Evolutionary conservation across 2,797 vertebrate genomes (phyloP), one percentile per base, ranked within the genome.

Genomic region (Xiphophorus birchmanni): DNA sequence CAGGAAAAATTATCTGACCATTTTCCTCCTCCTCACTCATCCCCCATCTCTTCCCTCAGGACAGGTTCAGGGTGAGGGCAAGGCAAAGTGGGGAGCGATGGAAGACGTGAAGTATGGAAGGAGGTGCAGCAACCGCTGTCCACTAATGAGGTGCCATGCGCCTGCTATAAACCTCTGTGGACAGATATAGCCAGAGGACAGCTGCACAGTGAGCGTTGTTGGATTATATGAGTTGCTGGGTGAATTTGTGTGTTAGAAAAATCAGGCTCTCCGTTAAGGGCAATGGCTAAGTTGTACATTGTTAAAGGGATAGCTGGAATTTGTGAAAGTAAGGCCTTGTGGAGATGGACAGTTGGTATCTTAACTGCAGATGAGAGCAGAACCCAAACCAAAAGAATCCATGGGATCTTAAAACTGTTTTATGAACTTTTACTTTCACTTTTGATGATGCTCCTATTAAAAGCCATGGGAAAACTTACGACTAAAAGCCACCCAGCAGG

Each of bases 41-140:
- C 84, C 72, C 73, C 80, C 40, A 13, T 80, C 50, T 77, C 75
- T 71, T 83, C 90, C 86, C 88, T 78, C 86, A 90, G 90, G 91
- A 90, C 89, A 90, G 84, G 93, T 94, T 94, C 92, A 95, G 90
- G 83, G 82, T 91, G 4, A 93, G 93, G 91, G 89, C 94, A 94
- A 76, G 63, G 29, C 47, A 75, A 78, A 82, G 82, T 76, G 78
- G 79, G 87, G 83, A 56, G 86, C n/a, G n/a, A 85, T 79, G 84
- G 78, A 90, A 78, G 78, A 84, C 85, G 80, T 84, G 81, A 83
- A 87, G 85, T 81, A 84, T 83, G 76, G 82, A 84, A 83, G 86
- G 82, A 90, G 84, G 75, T 77, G 75, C 84, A 84, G 89, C 87
- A 85, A 89, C 87, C 89, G 80, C 81, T 87, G 91, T 90, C 87